Evolutionary conservation across 2,113 vertebrate species (phyloP).

Genomic region (Silurus glanis): DNA sequence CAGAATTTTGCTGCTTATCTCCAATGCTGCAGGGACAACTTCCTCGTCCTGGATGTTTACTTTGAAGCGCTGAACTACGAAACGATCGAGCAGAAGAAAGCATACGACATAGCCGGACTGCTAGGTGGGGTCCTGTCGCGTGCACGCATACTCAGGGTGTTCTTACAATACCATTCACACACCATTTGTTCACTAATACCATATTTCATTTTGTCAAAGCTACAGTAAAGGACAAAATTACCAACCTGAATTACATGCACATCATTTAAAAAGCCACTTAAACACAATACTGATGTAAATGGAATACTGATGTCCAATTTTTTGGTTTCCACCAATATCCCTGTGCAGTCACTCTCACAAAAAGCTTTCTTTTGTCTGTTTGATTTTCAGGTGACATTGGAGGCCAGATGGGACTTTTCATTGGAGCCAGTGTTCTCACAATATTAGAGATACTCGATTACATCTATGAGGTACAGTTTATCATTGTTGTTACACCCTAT

Average conservation of each 20-base stretch:
- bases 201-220: not conserved
- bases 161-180: not conserved
- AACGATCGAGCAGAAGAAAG: constrained; percentile 92
- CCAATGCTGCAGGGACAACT: constrained; percentile 85
- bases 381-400: constrained; percentile 72
- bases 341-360: not conserved
- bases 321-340: not conserved
- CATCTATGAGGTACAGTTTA: constrained; percentile 70
- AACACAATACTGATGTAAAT: not conserved
- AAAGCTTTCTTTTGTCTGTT: constrained; percentile 22
- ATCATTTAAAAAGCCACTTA: constrained; percentile 2
- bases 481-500: constrained; percentile 18
- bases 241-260: not conserved
- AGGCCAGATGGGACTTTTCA: constrained; percentile 77
- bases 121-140: constrained; percentile 76
- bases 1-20: constrained; percentile 34
- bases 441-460: constrained; percentile 75
- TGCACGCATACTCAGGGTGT: not conserved
- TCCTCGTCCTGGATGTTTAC: constrained; percentile 94
- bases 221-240: not conserved
- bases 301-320: too few species aligned
- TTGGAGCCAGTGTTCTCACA: constrained; percentile 76
- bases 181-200: not conserved
- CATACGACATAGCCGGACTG: constrained; percentile 90
- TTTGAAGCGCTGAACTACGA: constrained; percentile 96